phyloP scores from a whole-genome alignment of 2,888 invertebrate species.

The Ceramica pisi region DNA sequence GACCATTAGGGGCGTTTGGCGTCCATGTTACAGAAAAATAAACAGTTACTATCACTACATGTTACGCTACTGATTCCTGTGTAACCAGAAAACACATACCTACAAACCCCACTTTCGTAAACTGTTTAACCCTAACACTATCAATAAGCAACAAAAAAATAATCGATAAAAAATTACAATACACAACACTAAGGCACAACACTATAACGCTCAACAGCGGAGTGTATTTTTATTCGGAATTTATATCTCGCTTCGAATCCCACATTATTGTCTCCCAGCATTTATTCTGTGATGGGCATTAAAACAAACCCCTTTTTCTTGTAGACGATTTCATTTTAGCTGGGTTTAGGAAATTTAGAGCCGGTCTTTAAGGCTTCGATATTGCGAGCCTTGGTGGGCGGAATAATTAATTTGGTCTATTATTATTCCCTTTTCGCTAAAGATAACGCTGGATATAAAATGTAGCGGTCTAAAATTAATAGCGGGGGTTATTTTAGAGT shows the following conservation, averaged over 20 bases:
- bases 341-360: slow-evolving; percentile 90
- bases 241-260: slow-evolving; percentile 89
- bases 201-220: slow-evolving; percentile 73
- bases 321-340: slow-evolving; percentile 89
- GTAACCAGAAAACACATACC: neutral
- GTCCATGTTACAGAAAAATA: neutral
- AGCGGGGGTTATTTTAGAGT: slow-evolving; percentile 40
- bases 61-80: neutral
- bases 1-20: neutral
- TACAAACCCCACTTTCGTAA: neutral
- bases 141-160: neutral
- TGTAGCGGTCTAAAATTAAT: slow-evolving; percentile 58
- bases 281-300: slow-evolving; percentile 90
- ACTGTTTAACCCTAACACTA: neutral
- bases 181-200: slow-evolving; percentile 62
- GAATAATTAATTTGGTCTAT: slow-evolving; percentile 89
- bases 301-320: slow-evolving; percentile 90
- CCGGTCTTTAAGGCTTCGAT: slow-evolving; percentile 83
- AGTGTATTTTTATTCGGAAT: slow-evolving; percentile 89
- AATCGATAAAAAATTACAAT: slow-evolving; percentile 66
- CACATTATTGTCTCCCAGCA: slow-evolving; percentile 90
- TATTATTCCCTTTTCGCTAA: slow-evolving; percentile 85
- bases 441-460: slow-evolving; percentile 82
- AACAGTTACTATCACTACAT: neutral
- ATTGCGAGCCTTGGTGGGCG: slow-evolving; percentile 77